phyloP scores from a whole-genome alignment of 2,113 vertebrate species.

The rat (Rattus norvegicus) region GRCr8 NC_086039.1:39334501-39335000 shows the following conservation, averaged over 20 bases:
- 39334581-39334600: constrained; percentile 52
- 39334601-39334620: not conserved
- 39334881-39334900: not conserved
- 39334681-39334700: not conserved
- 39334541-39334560: not conserved
- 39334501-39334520: constrained; percentile 33
- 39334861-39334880: not conserved
- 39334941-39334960: not conserved
- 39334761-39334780: not conserved
- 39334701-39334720: not conserved
- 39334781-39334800: not conserved
- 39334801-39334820: not conserved
- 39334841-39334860: not conserved
- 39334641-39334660: not conserved
- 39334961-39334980: constrained; percentile 39
- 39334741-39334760: not conserved
- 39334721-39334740: not conserved
- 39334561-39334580: not conserved
- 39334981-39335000: not conserved
- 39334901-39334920: constrained; percentile 1
- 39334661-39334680: not conserved
- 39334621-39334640: not conserved
- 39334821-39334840: not conserved
- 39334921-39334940: not conserved
- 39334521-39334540: not conserved